These are phyloP conservation scores for Rhagonycha lutea DNA, from an alignment of 2,888 invertebrate genomes.

Conservation along the genomic window DNA sequence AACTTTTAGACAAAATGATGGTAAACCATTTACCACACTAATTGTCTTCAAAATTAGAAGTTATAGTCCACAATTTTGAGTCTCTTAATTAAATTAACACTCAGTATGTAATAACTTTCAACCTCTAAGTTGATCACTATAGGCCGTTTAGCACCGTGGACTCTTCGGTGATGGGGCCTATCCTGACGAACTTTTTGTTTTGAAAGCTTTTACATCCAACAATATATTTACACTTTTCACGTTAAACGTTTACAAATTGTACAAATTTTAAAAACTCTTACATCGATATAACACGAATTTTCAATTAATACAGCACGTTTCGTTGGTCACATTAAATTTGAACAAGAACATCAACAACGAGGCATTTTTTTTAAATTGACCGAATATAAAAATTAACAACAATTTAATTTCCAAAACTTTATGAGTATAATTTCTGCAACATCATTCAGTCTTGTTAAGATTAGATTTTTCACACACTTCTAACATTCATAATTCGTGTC, in stretches of 20 bases:
- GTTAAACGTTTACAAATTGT: constrained; percentile 10
- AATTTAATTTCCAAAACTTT: background rate
- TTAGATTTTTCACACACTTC: background rate
- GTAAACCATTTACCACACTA: constrained; percentile 17
- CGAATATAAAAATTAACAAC: background rate
- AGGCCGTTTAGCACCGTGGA: constrained; percentile 44
- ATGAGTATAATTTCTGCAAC: background rate
- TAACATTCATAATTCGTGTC: background rate
- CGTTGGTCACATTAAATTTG: background rate
- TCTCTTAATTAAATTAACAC: constrained; percentile 9
- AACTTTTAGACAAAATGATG: constrained; percentile 10
- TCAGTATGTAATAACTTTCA: constrained; percentile 19
- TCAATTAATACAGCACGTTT: background rate
- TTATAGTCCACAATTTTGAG: constrained; percentile 12
- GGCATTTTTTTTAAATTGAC: background rate
- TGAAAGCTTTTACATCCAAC: constrained; percentile 13
- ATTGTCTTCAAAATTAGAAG: constrained; percentile 11
- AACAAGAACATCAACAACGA: background rate
- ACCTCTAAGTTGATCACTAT: constrained; percentile 12
- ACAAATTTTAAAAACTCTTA: background rate
- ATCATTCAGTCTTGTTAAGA: background rate
- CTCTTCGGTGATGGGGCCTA: constrained; percentile 43
- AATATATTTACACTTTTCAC: constrained; percentile 11
- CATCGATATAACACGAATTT: background rate
- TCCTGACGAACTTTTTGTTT: constrained; percentile 7